Evolutionary conservation across 2,888 invertebrate genomes (phyloP).

Genomic region (Meiosimyza decipiens): DNA sequence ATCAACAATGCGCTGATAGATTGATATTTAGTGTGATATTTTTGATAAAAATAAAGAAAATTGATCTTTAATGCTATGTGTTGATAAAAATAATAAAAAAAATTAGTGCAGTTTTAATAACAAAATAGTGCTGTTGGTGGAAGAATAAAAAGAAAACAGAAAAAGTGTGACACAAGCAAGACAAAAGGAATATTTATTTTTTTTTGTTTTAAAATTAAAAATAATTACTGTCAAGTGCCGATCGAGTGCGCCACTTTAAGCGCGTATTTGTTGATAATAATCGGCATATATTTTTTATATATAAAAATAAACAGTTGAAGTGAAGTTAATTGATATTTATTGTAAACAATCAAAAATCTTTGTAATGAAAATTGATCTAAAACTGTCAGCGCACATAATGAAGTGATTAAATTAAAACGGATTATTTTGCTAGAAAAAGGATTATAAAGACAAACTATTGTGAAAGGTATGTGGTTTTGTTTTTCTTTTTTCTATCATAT

Average conservation of each 20-base stretch:
- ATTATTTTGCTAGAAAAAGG: too few species aligned
- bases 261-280: constrained; percentile 20
- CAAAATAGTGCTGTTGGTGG: constrained; percentile 1
- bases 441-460: too few species aligned
- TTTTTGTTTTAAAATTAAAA: constrained; percentile 24
- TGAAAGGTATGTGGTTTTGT: too few species aligned
- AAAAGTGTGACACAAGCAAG: constrained; percentile 1
- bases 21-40: constrained; percentile 19
- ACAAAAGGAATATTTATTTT: constrained; percentile 16
- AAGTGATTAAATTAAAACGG: too few species aligned
- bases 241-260: neutral
- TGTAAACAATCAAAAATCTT: too few species aligned
- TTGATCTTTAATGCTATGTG: constrained; percentile 14
- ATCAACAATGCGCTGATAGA: constrained; percentile 28
- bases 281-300: neutral
- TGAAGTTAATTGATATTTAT: neutral
- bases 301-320: constrained; percentile 9
- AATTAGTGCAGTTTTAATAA: neutral
- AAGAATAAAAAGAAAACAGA: constrained; percentile 17
- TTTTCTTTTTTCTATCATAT: too few species aligned
- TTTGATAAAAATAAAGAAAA: constrained; percentile 29
- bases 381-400: too few species aligned
- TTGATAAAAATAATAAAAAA: neutral
- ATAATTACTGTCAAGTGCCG: constrained; percentile 2
- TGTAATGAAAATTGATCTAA: too few species aligned